Evolutionary conservation across 2,113 vertebrate genomes (phyloP), one percentile per base, ranked within the genome.

Genomic region (Perognathus longimembris): DNA sequence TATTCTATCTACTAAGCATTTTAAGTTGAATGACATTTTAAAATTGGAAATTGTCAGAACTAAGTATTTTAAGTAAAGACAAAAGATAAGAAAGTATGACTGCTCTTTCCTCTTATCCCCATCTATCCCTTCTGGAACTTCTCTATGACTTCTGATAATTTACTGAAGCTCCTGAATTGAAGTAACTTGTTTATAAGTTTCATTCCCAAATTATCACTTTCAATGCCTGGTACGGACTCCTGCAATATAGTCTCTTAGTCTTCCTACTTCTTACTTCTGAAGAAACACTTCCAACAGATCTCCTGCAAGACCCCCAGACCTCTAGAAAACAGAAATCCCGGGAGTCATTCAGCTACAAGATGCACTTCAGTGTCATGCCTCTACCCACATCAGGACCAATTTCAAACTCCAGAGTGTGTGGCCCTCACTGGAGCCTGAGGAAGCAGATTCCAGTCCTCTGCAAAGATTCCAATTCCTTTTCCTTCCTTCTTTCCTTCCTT

Each of bases 351-450:
- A 7, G 38, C 24, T 21, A 15, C 7, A 7, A 75, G 1, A 54
- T 17, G 10, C 15, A 21, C 45, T 15, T 54, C 59, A 42, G 3
- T 9, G 38, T 45, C 32, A 26, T 8, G 12, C 18, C 32, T n/a
- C 9, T 40, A 12, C 28, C 36, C 24, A 5, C 0, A 0, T 38
- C 34, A 1, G 18, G 15, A 11, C 0, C 2, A 26, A 22, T 78
- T 54, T 73, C 24, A 73, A 18, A 74, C 32, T 8, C 67, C 75
- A 22, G 12, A 21, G 64, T 7, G 6, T 17, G 11, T 17, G 11
- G 59, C 10, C 38, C 3, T 32, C 66, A 9, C 17, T 1, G 54
- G 1, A 34, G 26, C 38, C 38, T 24, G n/a, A 14, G 61, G 64
- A 83, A 84, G 14, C 66, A 34, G 26, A 38, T 57, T 63, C 26